These are phyloP conservation scores for Conger conger DNA, from an alignment of 2,113 vertebrate genomes.

Conservation along the genomic window DNA sequence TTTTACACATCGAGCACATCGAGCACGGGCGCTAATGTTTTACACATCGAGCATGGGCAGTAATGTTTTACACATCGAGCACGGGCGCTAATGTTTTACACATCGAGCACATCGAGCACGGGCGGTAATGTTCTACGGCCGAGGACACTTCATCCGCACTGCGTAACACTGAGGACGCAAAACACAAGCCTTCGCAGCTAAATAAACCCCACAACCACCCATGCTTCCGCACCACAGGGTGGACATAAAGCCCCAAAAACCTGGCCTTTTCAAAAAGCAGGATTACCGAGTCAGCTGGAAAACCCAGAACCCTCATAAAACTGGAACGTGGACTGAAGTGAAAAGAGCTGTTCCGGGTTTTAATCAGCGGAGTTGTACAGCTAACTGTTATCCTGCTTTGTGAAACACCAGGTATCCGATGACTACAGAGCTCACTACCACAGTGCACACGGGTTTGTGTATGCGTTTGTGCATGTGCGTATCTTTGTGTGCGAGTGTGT, in stretches of 20 bases:
- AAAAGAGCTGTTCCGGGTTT: not conserved
- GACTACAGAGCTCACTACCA: not conserved
- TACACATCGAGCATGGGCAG: no score
- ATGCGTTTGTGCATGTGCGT: not conserved
- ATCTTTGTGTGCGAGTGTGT: not conserved
- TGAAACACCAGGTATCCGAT: not conserved
- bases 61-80: slow-evolving; percentile 86
- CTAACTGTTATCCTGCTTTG: no score
- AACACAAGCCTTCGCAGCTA: not conserved
- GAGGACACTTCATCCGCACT: slow-evolving; percentile 70
- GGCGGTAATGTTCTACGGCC: slow-evolving; percentile 69
- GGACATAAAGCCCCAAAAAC: not conserved
- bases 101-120: no score
- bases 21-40: slow-evolving; percentile 72
- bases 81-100: slow-evolving; percentile 72
- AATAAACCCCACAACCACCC: not conserved
- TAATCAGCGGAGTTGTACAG: no score
- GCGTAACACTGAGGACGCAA: slow-evolving; percentile 39
- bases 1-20: no score
- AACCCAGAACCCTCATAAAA: no score
- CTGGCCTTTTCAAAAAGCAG: no score
- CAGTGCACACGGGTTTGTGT: not conserved
- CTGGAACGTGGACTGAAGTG: no score
- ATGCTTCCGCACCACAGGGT: not conserved
- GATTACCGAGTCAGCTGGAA: no score